Evolutionary conservation across 2,888 invertebrate species (phyloP).

Genomic region (Eubasilissa splendida): DNA sequence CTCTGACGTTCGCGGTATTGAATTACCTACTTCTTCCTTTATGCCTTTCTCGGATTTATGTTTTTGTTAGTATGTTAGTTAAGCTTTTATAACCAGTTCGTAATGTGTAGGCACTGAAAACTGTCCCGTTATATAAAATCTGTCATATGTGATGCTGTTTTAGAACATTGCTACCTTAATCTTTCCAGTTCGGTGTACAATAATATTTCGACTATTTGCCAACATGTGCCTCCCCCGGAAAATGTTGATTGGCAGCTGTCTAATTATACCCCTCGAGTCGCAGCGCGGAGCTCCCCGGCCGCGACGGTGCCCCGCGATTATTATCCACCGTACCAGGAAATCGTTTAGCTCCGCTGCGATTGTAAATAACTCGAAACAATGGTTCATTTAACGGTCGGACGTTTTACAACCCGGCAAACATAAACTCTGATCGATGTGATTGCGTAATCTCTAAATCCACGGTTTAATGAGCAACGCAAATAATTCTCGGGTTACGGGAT

Average conservation of each 20-base stretch:
- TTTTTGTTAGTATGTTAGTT: neutral
- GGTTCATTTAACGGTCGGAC: conserved; percentile 54
- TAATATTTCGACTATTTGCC: too few relatives aligned
- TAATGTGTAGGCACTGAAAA: neutral
- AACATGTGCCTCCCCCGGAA: neutral
- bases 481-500: conserved; percentile 44
- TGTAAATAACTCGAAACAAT: conserved; percentile 55
- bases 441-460: conserved; percentile 52
- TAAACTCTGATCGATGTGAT: conserved; percentile 49
- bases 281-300: conserved; percentile 9
- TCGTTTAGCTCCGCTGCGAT: conserved; percentile 43
- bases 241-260: conserved; percentile 38
- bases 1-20: conserved; percentile 10
- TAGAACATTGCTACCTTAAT: too few relatives aligned
- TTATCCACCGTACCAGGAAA: conserved; percentile 47
- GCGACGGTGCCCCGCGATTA: conserved; percentile 13
- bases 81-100: neutral
- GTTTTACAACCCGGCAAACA: conserved; percentile 53
- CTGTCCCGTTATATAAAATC: neutral
- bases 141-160: neutral
- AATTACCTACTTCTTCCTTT: conserved; percentile 10
- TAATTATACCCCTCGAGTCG: conserved; percentile 35
- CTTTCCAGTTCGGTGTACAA: too few relatives aligned
- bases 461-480: conserved; percentile 50
- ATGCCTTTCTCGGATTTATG: conserved; percentile 28